phyloP scores from a whole-genome alignment of 2,888 invertebrate species.

The Pilophorus perplexus region DNA sequence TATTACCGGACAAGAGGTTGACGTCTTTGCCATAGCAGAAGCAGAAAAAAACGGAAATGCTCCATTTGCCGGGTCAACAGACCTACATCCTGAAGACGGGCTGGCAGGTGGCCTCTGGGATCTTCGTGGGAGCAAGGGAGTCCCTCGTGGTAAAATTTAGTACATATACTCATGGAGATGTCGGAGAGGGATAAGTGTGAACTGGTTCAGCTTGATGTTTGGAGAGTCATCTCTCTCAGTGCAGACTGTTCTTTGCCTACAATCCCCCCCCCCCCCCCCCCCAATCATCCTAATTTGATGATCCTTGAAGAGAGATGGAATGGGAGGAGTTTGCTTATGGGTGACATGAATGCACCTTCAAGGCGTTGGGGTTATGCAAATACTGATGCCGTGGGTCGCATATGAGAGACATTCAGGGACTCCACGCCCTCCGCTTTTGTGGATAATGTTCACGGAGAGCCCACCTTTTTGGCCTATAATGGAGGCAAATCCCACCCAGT shows the following conservation, averaged over 20 bases:
- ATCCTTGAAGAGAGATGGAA: neutral
- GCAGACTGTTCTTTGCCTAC: neutral
- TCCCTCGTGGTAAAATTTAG: neutral
- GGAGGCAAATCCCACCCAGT: neutral
- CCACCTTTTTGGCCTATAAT: neutral
- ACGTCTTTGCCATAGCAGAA: conserved; percentile 6
- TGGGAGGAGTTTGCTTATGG: neutral
- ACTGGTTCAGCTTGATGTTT: neutral
- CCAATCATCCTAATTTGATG: neutral
- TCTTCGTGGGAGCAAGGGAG: neutral
- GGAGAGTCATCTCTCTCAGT: too few relatives aligned
- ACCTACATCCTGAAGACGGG: neutral
- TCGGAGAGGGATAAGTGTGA: neutral
- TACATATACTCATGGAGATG: neutral
- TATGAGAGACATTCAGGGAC: neutral
- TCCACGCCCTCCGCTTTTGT: neutral
- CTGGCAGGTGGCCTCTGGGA: neutral
- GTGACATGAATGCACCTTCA: neutral
- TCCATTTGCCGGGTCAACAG: neutral
- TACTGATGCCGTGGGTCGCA: neutral
- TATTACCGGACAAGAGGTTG: too few relatives aligned
- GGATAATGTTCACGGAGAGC: neutral
- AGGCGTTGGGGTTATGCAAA: neutral
- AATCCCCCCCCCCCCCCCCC: too few relatives aligned
- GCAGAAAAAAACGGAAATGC: neutral